Evolutionary conservation across 2,888 invertebrate genomes (phyloP).

Genomic region (Noctuana brunneofusca): DNA sequence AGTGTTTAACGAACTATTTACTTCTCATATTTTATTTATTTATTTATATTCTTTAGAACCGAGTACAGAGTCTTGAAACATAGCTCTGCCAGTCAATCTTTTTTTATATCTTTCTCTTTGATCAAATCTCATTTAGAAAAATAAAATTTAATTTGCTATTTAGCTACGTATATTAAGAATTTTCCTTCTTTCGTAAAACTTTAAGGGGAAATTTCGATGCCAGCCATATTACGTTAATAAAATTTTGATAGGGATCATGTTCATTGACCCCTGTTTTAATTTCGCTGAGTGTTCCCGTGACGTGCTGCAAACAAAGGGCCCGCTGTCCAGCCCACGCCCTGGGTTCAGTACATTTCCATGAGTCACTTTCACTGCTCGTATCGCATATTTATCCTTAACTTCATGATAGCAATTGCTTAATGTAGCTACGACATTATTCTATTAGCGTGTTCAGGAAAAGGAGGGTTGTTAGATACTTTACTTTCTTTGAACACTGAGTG

Average conservation of each 20-base stretch:
- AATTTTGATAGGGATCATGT: slow-evolving; percentile 50
- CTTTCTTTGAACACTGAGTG: not conserved
- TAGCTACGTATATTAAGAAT: not conserved
- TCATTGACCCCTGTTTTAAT: slow-evolving; percentile 67
- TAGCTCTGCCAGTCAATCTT: no score
- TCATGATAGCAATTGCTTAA: slow-evolving; percentile 28
- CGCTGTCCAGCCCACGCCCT: slow-evolving; percentile 70
- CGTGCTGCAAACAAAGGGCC: slow-evolving; percentile 74
- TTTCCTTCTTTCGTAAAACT: not conserved
- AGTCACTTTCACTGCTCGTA: slow-evolving; percentile 60
- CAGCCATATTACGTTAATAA: slow-evolving; percentile 22
- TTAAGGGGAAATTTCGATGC: not conserved
- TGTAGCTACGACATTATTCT: slow-evolving; percentile 29
- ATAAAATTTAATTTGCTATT: no score
- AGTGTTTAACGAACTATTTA: not conserved
- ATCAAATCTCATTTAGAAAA: no score
- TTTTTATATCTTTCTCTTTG: no score
- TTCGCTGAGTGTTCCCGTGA: slow-evolving; percentile 75
- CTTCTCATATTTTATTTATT: not conserved
- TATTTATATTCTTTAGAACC: no score
- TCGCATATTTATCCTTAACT: slow-evolving; percentile 50
- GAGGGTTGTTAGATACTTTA: not conserved
- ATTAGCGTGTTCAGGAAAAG: slow-evolving; percentile 25
- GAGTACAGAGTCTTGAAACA: no score
- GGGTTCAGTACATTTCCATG: slow-evolving; percentile 69